These are phyloP conservation scores for Phyllostomus discolor DNA, from an alignment of 2,113 vertebrate genomes.

Conservation along the genomic window DNA sequence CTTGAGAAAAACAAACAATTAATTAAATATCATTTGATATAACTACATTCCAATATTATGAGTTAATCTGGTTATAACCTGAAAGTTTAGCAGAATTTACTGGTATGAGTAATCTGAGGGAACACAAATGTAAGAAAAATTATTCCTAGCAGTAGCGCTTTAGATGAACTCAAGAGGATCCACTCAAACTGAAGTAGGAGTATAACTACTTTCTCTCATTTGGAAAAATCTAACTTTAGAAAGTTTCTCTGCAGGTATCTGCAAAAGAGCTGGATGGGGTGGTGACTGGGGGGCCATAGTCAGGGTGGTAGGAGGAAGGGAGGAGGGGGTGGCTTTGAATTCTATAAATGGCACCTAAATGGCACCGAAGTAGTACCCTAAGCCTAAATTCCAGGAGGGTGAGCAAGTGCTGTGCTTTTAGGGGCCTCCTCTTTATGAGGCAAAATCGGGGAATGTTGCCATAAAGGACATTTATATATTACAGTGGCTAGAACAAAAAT, in stretches of 20 bases:
- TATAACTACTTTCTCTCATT: not conserved
- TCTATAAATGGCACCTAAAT: not conserved
- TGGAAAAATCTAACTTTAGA: not conserved
- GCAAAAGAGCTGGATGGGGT: not conserved
- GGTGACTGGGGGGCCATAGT: not conserved
- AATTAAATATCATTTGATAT: not conserved
- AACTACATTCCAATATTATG: not conserved
- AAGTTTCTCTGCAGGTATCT: not conserved
- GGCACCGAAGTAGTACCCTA: not conserved
- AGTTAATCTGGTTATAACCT: not conserved
- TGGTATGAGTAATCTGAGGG: not conserved
- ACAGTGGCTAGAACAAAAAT: no score
- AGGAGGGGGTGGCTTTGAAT: not conserved
- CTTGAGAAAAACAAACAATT: not conserved
- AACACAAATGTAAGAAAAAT: not conserved
- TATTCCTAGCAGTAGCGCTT: not conserved
- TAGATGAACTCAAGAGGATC: not conserved
- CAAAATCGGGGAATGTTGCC: no score
- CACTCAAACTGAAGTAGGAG: not conserved
- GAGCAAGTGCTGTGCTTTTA: not conserved
- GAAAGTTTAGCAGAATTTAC: not conserved
- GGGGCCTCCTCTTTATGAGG: not conserved
- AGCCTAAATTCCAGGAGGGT: not conserved
- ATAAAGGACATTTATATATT: no score
- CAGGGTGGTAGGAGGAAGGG: not conserved